Base-by-base conservation (phyloP, 64 coral and sea anemone genomes). In the Stichodactyla mertensii region DNA sequence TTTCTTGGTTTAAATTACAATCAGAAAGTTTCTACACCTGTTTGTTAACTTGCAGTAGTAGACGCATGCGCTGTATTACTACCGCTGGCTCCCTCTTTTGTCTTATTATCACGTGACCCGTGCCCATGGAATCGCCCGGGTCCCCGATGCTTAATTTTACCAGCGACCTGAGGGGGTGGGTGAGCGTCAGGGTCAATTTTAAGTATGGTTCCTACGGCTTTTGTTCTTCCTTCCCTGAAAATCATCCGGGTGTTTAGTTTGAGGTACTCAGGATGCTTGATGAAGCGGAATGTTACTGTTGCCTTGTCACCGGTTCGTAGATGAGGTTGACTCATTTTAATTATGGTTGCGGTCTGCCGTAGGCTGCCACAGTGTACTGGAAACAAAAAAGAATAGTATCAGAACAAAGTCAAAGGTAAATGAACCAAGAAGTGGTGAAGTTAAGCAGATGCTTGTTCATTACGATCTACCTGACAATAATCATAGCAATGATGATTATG, bases 141-240 rank as follows among this genome's bases (percentile, higher is more conserved):
- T 19, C 93, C 97, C 6, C 97, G 88, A 8, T 94, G 97, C 87
- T 99, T 99, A 24, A 88, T 54, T 87, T 99, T 99, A 22, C 85
- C 86, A 52, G 88, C 62, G 79, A 92, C 87, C 27, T 82, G 88
- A 56, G 89, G 93, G 28, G 93, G 93, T 67, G 97, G 97, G 84
- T 96, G 91, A 20, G 91, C 90, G 5, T 89, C 64, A 0, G 97
- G 90, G 57, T 94, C 93, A 66, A 88, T 95, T 26, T 77, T 89
- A 55, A 95, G 74, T 74, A 99, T 99, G 13, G 93, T 95, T 12
- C 97, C 97, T 24, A 99, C 97, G 83, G 97, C 97, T 80, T 99
- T 99, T n/a, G 97, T 99, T 85, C 97, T 71, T 7, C 97, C 97
- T 91, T 99, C 97, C 58, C 97, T 84, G 71, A 99, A 99, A 22